Base-by-base conservation (phyloP, 2,113 vertebrate genomes). In the Fulica atra region DNA sequence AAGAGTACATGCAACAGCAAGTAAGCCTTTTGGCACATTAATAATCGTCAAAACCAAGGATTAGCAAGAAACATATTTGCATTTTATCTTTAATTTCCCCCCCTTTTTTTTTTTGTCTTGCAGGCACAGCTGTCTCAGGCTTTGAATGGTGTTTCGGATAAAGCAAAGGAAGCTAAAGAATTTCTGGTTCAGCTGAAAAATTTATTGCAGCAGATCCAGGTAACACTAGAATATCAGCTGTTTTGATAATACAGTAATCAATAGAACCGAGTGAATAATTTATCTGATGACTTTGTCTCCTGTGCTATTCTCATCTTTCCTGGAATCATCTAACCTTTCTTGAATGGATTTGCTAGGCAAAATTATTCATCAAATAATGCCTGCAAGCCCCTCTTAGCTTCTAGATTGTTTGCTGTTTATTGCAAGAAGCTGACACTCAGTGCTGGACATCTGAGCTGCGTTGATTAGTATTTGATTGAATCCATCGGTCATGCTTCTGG, bases 131-230 rank as follows among this genome's bases (percentile, higher is more conserved):
- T 99, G 33, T 99, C 99, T 91, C 99, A 99, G 98, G 99, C 99
- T 64, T 98, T 99, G 95, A 99, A 99, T 48, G 99, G 99, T 11
- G 98, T 99, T 92, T 99, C 99, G 0, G 99, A 99, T 88, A 99
- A 99, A 98, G 99, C 99, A 51, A 99, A 99, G 90, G 99, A 99
- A 85, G 99, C 99, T 14, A 99, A 99, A 96, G 99, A 99, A 96
- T 99, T 99, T 95, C 98, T 99, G 97, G 98, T 99, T 86, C 99
- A 99, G 63, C 98, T 99, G 78, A 99, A 99, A 98, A 99, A 99
- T 97, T 98, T 99, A 95, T 97, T 99, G 50, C 99, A 99, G 96
- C 99, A 99, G 97, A 99, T 99, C 88, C 99, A 99, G 99, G 99
- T 99, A 97, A 97, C 91, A 50, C 36, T 40, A 82, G 83, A 92